Conservation (phyloP, 2,113 vertebrate genomes). For the Turdus rufiventris region DNA sequence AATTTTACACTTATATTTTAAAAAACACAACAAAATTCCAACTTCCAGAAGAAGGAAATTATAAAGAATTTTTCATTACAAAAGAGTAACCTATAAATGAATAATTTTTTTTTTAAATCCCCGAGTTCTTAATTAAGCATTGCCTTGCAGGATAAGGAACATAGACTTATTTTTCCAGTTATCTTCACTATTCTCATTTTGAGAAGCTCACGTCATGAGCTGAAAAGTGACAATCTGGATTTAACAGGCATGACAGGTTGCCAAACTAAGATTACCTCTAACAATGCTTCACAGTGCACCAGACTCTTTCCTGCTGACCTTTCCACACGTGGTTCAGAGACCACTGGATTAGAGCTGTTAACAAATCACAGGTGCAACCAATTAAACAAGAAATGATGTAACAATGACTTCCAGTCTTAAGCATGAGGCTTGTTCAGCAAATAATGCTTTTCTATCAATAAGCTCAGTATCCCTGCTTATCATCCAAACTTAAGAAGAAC, state of each 20-base stretch:
- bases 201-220: background rate
- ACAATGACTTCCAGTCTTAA: constrained; percentile 62
- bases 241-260: constrained; percentile 63
- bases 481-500: constrained; percentile 37
- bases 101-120: background rate
- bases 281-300: constrained; percentile 43
- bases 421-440: constrained; percentile 29
- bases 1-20: background rate
- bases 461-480: constrained; percentile 69
- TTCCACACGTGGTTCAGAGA: constrained; percentile 62
- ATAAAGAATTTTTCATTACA: background rate
- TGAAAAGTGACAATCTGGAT: constrained; percentile 59
- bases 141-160: background rate
- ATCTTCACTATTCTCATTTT: background rate
- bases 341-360: constrained; percentile 75
- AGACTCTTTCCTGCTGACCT: constrained; percentile 67
- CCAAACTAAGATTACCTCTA: constrained; percentile 74
- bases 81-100: background rate
- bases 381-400: constrained; percentile 72
- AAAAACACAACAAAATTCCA: background rate
- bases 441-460: constrained; percentile 53
- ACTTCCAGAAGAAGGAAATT: background rate
- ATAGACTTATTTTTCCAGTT: background rate
- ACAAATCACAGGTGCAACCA: constrained; percentile 83
- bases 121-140: background rate